Evolutionary conservation across 2,888 invertebrate species (phyloP), one percentile per base, ranked within the genome.

Genomic region (Drosophila phalerata): DNA sequence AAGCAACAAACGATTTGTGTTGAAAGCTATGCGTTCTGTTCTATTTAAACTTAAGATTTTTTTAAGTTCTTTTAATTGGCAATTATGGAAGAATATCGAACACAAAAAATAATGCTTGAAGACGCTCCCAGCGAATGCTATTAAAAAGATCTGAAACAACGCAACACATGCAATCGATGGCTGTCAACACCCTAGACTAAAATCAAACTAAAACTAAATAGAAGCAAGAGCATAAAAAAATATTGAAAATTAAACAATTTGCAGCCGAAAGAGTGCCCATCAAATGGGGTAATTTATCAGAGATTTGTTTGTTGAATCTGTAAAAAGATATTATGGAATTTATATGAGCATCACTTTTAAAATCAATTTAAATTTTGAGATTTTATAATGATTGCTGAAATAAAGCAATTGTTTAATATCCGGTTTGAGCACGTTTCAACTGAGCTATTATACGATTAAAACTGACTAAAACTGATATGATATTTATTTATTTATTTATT

Each of bases 11-110:
- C 64, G 60, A 69, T 69, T 79, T 66, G 84, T 60, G 81, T 72
- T 85, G 81, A 83, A 88, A 80, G 89, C 89, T 73, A 69, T 81
- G 78, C 69, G 81, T 68, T 71, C 57, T 69, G 68, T 88, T 88
- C 84, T 79, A 62, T 85, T 88, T 85, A 66, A 76, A 49, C 76
- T 65, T 79, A 34, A 65, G 47, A 63, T 65, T 79, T 52, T 52
- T 65, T 75, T 79, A 67, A 72, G 77, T 83, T 79, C 43, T 85
- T 75, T 82, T 61, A 81, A 81, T 68, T 82, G 81, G 82, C 52
- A 65, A 74, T 87, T 85, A 69, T 47, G 68, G 73, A 81, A 66
- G 49, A 68, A 58, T 51, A 86, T 71, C 72, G 66, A 68, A 22
- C 30, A 49, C 52, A 64, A 61, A 48, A 57, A 73, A 45, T 52